Base-by-base conservation (phyloP, 1,140 invertebrate genomes). In the Helicoverpa armigera region DNA sequence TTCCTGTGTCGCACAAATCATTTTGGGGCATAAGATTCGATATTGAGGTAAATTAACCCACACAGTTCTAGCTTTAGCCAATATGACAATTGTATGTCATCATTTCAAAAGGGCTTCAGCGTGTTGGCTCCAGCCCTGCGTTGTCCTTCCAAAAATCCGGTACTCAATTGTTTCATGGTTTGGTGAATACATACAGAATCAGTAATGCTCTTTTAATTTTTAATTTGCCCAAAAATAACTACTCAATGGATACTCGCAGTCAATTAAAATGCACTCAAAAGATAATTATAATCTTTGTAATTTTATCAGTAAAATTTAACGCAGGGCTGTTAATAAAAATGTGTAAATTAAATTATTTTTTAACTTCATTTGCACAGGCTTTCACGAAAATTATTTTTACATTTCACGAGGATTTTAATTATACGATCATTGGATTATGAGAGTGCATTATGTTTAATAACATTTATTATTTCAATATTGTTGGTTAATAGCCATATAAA, bases 371-470 rank as follows among this genome's bases (percentile, higher is more conserved):
- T 31, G 35, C n/a, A 14, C 23, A 31, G 9, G 61, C 61, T 65
- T 65, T 65, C 61, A 48, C 3, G 61, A 43, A 65, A 65, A 43
- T 65, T n/a, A 65, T 65, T 65, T 9, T 65, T 65, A 65, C 43
- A 43, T 65, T 7, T 31, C 7, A 48, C 31, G 61, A 43, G n/a
- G 35, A 65, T 35, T 65, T 65, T 43, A 65, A 48, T 65, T 31
- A 43, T 65, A 43, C n/a, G 35, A 65, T 35, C 7, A 43, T n/a
- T 65, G 31, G 61, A 48, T 65, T 43, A 65, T 29, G 61, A 16
- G 43, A 65, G 31, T 65, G 10, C 56, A 65, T 65, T 65, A 16
- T 43, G 61, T 48, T 48, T 16, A 48, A 35, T 35, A 65, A n/a
- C 13, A 65, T 43, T 23, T 65, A 43, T 65, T 29, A 35, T 63